Base-by-base conservation (phyloP, 2,888 invertebrate genomes). In the Xanthia icteritia region DNA sequence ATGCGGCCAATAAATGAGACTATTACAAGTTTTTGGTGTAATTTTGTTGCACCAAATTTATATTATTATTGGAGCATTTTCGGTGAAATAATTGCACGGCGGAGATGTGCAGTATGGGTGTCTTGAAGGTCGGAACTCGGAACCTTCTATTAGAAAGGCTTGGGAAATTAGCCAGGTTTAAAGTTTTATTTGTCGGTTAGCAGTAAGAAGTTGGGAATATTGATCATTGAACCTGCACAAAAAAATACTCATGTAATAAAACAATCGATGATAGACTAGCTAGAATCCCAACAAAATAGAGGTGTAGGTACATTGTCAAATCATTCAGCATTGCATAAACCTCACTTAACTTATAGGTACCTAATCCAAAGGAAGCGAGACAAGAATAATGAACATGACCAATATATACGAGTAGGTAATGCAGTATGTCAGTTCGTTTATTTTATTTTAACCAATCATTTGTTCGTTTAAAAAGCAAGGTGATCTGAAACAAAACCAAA, bases 401-500 rank as follows among this genome's bases (percentile, higher is more conserved):
- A 61, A 65, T 63, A 60, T 45, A 15, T 23, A 64, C 64, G 20
- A 36, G n/a, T 61, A 70, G 8, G 0, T 58, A 39, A 73, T 70
- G 23, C 63, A 58, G 58, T 67, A 72, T 42, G 9, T 39, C 39
- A 68, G 58, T 71, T 66, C 54, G 58, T 87, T 79, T 80, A 78
- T 82, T 74, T 77, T 79, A 80, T 79, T 79, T 71, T 72, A 78
- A 79, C 77, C 82, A 81, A 80, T 87, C 68, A 89, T 88, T 83
- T 81, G 77, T 83, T 85, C 84, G 68, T 86, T 87, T 86, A 84
- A 82, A 86, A 89, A 87, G 87, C 88, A 85, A 92, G 89, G 92
- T 92, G 91, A 92, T 90, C 90, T 89, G 92, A 94, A 95, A 95
- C 93, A 94, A 95, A 94, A 94, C 91, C 92, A 93, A 94, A 93